These are phyloP conservation scores for Apogon hyalosoma DNA, from an alignment of 2,797 vertebrate genomes.

Conservation along the genomic window DNA sequence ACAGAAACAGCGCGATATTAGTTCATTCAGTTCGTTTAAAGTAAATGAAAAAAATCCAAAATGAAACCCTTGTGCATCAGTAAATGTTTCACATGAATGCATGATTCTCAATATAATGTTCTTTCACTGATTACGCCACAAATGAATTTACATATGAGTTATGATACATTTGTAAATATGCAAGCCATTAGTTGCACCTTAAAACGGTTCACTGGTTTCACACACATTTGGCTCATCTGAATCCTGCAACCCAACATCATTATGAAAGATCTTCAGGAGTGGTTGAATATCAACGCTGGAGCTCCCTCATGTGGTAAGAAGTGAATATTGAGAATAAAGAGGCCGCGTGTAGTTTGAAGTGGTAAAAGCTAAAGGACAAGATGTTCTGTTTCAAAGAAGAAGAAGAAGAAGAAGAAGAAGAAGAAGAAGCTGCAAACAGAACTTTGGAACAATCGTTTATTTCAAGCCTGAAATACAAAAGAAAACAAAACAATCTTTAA, in stretches of 20 bases:
- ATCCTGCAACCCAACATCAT: not conserved
- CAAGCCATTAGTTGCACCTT: not conserved
- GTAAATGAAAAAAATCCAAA: not conserved
- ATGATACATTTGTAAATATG: not conserved
- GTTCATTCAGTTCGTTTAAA: not conserved
- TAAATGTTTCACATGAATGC: not conserved
- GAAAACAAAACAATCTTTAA: not conserved
- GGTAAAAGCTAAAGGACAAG: not conserved
- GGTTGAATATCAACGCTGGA: not conserved
- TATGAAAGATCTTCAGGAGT: not conserved
- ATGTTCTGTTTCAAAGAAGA: not conserved
- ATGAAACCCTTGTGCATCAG: not conserved
- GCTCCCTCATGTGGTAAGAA: conserved; percentile 62
- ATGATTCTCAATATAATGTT: too few species aligned
- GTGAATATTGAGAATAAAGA: conserved; percentile 15
- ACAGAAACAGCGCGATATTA: not conserved
- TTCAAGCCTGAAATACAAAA: not conserved
- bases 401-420: too few species aligned
- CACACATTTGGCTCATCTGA: conserved; percentile 1
- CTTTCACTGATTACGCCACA: not conserved
- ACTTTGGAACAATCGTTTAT: not conserved
- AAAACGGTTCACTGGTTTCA: conserved; percentile 2
- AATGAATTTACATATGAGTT: not conserved
- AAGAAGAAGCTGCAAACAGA: not conserved
- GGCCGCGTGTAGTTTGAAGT: not conserved